phyloP scores from a whole-genome alignment of 2,797 vertebrate species.

The Anabacerthia variegaticeps region DNA sequence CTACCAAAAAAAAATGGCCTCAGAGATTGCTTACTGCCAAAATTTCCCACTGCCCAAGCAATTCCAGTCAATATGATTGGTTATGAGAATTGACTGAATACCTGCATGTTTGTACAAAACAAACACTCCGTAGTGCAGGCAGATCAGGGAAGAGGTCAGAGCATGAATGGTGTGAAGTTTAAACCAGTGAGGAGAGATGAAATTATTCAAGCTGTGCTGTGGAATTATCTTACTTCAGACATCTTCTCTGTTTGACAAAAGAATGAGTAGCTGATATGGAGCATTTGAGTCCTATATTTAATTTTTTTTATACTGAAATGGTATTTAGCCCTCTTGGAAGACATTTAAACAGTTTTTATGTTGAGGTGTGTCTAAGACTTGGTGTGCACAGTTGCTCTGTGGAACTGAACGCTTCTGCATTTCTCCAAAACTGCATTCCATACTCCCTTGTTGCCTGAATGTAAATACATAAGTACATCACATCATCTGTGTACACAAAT shows the following conservation, averaged over 20 bases:
- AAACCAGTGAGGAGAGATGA: background rate
- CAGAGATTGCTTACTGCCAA: background rate
- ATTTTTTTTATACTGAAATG: background rate
- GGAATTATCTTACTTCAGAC: background rate
- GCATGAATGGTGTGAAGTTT: background rate
- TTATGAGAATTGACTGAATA: background rate
- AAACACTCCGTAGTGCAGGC: background rate
- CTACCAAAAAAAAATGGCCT: background rate
- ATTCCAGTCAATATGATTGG: background rate
- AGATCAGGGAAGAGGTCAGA: background rate
- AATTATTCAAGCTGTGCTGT: background rate
- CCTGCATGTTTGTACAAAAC: background rate
- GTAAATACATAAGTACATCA: fast-evolving
- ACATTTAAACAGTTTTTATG: background rate
- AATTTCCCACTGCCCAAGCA: background rate
- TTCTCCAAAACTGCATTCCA: background rate
- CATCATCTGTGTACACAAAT: background rate
- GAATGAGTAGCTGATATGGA: background rate
- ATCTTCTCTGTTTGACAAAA: background rate
- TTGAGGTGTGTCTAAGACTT: background rate
- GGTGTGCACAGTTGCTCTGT: fast-evolving
- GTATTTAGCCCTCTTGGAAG: background rate
- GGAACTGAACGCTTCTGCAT: background rate
- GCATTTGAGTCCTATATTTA: background rate
- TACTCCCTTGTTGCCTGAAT: background rate